Percentiles rank a stretch among this genome's conserved stretches.
Evolutionary conservation across 2,888 invertebrate species (phyloP).

Genomic region (Hypena proboscidalis): DNA sequence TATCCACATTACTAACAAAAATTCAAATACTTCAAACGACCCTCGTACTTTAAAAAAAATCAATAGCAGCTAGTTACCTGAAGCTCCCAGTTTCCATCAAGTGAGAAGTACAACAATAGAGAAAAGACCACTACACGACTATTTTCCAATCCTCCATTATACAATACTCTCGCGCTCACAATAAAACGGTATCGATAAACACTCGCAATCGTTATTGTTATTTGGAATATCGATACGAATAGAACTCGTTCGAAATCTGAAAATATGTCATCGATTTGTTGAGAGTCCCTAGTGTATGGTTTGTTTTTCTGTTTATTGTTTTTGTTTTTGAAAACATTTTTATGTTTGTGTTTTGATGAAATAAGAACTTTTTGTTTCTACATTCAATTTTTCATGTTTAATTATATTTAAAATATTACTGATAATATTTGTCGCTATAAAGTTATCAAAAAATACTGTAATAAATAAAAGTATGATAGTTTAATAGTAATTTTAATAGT

Average conservation of each 20-base stretch:
- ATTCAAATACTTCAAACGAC: too few relatives aligned
- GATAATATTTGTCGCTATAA: too few relatives aligned
- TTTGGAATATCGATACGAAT: slow-evolving; percentile 59
- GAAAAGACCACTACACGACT: slow-evolving; percentile 22
- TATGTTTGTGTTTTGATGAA: not conserved
- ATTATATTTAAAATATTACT: too few relatives aligned
- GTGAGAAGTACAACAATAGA: slow-evolving; percentile 25
- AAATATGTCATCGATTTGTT: slow-evolving; percentile 41
- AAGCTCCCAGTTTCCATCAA: too few relatives aligned
- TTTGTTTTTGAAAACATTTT: too few relatives aligned
- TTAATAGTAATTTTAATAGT: too few relatives aligned
- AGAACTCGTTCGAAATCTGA: slow-evolving; percentile 46
- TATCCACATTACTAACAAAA: too few relatives aligned
- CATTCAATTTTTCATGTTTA: not conserved
- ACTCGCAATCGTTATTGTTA: slow-evolving; percentile 59
- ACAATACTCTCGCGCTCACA: slow-evolving; percentile 32
- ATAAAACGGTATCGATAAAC: slow-evolving; percentile 63
- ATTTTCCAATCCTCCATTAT: slow-evolving; percentile 35
- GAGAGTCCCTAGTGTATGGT: not conserved
- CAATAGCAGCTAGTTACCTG: too few relatives aligned
- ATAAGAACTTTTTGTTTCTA: not conserved
- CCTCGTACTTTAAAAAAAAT: too few relatives aligned
- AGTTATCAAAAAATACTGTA: too few relatives aligned
- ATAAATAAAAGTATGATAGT: too few relatives aligned
- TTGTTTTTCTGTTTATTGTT: too few relatives aligned